phyloP scores from a whole-genome alignment of 2,888 invertebrate species.

The Ptilodon capucinus region DNA sequence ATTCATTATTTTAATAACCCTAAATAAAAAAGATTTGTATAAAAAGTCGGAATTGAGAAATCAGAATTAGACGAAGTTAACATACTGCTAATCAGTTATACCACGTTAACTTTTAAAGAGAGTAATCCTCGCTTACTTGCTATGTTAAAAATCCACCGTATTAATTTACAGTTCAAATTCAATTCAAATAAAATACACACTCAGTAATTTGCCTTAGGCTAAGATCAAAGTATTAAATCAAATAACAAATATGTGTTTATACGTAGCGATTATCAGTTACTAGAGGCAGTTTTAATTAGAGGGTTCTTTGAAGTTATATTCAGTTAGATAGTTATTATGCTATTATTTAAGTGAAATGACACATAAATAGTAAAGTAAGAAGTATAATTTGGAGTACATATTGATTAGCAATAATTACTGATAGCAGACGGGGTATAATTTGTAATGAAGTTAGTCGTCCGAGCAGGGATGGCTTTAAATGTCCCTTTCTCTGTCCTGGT shows the following conservation, averaged over 20 bases:
- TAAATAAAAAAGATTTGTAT: no score
- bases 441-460: no score
- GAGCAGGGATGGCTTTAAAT: no score
- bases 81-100: not conserved
- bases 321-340: slow-evolving; percentile 6
- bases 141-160: slow-evolving; percentile 9
- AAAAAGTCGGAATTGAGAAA: no score
- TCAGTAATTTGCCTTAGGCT: slow-evolving; percentile 18
- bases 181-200: not conserved
- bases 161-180: not conserved
- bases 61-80: no score
- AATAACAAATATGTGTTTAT: slow-evolving; percentile 20
- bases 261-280: slow-evolving; percentile 19
- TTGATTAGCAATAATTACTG: no score
- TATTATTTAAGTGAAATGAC: not conserved
- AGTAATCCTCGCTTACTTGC: slow-evolving; percentile 13
- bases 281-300: slow-evolving; percentile 28
- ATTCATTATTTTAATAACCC: no score
- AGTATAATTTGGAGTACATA: no score
- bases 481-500: no score
- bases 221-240: slow-evolving; percentile 38
- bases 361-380: not conserved
- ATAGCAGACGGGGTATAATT: no score
- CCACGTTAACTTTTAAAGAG: slow-evolving; percentile 17
- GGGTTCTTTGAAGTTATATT: slow-evolving; percentile 18